Evolutionary conservation across 2,888 invertebrate species (phyloP).

Genomic region (Tetropium fuscum): DNA sequence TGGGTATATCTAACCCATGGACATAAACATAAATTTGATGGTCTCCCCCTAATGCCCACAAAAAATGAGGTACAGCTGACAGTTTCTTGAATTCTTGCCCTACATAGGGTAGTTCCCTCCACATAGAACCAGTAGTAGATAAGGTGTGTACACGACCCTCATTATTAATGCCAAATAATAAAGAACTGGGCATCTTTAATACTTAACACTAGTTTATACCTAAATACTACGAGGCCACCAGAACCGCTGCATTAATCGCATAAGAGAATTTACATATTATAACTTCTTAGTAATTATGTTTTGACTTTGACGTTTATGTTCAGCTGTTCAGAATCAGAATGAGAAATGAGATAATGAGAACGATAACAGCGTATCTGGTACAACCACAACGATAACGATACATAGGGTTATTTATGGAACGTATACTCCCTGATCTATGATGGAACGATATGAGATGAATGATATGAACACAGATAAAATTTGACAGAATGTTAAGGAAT

Average conservation of each 20-base stretch:
- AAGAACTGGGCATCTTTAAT: conserved; percentile 55
- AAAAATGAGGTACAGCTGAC: conserved; percentile 84
- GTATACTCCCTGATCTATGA: too few species aligned
- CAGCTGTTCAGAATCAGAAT: too few species aligned
- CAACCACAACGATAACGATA: too few species aligned
- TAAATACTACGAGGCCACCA: not conserved
- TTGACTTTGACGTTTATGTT: not conserved
- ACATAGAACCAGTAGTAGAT: conserved; percentile 83
- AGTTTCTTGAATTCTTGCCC: conserved; percentile 91
- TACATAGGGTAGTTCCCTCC: conserved; percentile 88
- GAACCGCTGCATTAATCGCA: not conserved
- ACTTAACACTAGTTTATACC: not conserved
- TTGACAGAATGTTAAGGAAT: too few species aligned
- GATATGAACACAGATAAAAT: too few species aligned
- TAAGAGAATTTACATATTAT: too few species aligned
- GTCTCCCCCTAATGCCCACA: conserved; percentile 95
- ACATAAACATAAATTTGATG: conserved; percentile 94
- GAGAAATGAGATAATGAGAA: too few species aligned
- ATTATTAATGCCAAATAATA: conserved; percentile 88
- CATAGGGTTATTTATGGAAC: too few species aligned
- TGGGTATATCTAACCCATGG: conserved; percentile 90
- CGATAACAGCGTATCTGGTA: too few species aligned
- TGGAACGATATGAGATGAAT: too few species aligned
- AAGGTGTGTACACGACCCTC: conserved; percentile 90
- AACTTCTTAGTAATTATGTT: too few species aligned